phyloP scores from a whole-genome alignment of 2,888 invertebrate species.

The Erebia palarica region DNA sequence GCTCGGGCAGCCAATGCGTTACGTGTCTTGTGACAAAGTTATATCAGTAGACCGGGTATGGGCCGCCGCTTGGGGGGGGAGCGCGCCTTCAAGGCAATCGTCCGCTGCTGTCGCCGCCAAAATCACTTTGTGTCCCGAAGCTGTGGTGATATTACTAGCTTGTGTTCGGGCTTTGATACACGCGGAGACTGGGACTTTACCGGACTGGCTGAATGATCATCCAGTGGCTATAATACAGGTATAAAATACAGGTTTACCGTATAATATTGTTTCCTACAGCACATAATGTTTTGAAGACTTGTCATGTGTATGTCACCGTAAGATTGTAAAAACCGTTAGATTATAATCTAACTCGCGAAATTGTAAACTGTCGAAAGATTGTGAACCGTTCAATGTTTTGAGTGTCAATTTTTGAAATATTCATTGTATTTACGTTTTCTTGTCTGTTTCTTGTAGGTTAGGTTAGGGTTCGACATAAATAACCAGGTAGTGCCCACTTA shows the following conservation, averaged over 20 bases:
- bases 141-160: conserved; percentile 92
- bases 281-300: too few species aligned
- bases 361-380: too few species aligned
- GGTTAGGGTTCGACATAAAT: too few species aligned
- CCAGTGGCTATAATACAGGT: conserved; percentile 91
- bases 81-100: conserved; percentile 80
- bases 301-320: background rate
- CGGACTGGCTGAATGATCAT: conserved; percentile 89
- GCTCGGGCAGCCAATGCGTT: conserved; percentile 93
- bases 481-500: too few species aligned
- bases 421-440: too few species aligned
- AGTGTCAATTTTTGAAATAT: too few species aligned
- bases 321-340: too few species aligned
- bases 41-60: conserved; percentile 93
- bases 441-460: too few species aligned
- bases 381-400: too few species aligned
- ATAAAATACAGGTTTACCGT: background rate
- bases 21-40: conserved; percentile 85
- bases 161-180: conserved; percentile 91
- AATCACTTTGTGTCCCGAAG: conserved; percentile 94
- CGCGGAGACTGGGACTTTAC: conserved; percentile 80
- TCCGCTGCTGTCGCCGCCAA: conserved; percentile 85
- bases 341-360: too few species aligned
- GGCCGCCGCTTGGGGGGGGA: conserved; percentile 95
- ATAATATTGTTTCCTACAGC: too few species aligned